These are phyloP conservation scores for Coptodon rendalli DNA, from an alignment of 2,113 vertebrate species.

Conservation along the genomic window DNA sequence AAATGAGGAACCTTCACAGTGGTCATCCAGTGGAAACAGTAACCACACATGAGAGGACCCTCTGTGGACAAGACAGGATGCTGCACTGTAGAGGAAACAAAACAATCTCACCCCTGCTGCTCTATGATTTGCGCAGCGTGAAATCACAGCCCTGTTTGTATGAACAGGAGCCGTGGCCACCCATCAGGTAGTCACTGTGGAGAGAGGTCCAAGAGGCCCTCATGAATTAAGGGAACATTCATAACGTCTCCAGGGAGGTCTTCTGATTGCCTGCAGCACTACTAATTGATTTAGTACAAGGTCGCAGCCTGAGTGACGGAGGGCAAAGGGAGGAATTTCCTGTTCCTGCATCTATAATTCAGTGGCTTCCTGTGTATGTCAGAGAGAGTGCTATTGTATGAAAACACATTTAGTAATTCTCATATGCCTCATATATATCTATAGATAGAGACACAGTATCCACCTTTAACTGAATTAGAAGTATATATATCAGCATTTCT, in stretches of 20 bases:
- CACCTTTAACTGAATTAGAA: neutral
- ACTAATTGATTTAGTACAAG: slow-evolving; percentile 76
- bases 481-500: neutral
- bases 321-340: slow-evolving; percentile 70
- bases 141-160: slow-evolving; percentile 33
- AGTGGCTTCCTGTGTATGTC: slow-evolving; percentile 62
- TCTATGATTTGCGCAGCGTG: slow-evolving; percentile 35
- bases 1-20: neutral
- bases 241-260: slow-evolving; percentile 42
- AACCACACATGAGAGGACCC: slow-evolving; percentile 4
- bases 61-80: slow-evolving; percentile 18
- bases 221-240: slow-evolving; percentile 52
- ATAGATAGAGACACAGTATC: neutral
- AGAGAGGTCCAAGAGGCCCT: slow-evolving; percentile 34
- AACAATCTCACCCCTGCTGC: neutral
- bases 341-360: slow-evolving; percentile 77
- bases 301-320: slow-evolving; percentile 66
- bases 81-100: neutral
- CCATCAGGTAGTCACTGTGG: slow-evolving; percentile 35
- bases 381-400: neutral
- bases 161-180: slow-evolving; percentile 26
- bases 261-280: slow-evolving; percentile 61
- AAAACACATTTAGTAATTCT: neutral
- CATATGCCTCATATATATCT: neutral
- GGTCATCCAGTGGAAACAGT: slow-evolving; percentile 2